Percentiles rank a stretch among this genome's conserved stretches.
These are phyloP conservation scores for Ganaspis sp. DNA, from an alignment of 1,140 invertebrate species.

Conservation along the genomic window DNA sequence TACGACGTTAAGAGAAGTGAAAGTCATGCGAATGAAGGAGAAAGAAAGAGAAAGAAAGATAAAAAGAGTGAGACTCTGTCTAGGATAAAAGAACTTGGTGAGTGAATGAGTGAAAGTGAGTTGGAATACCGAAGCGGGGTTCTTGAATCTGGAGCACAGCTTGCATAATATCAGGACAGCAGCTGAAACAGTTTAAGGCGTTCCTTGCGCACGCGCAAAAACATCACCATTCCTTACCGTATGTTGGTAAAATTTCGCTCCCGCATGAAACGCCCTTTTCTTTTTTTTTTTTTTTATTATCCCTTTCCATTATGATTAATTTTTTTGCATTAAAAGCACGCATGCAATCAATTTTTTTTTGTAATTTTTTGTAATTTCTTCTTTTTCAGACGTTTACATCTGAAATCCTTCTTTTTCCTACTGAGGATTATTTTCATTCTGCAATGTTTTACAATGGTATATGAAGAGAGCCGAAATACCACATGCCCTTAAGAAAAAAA, in stretches of 20 bases:
- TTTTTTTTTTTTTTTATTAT: too few relatives aligned
- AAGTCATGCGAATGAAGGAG: constrained; percentile 40
- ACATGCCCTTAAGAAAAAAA: too few relatives aligned
- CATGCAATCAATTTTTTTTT: too few relatives aligned
- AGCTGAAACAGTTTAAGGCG: constrained; percentile 29
- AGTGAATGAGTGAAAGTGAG: constrained; percentile 55
- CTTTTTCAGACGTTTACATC: too few relatives aligned
- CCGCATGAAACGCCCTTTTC: background rate
- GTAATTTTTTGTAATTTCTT: too few relatives aligned
- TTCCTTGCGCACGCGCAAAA: constrained; percentile 6
- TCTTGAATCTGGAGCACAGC: constrained; percentile 49
- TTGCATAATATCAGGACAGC: constrained; percentile 49
- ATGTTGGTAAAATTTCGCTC: background rate
- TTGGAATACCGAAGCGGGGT: constrained; percentile 39
- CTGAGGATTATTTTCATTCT: too few relatives aligned
- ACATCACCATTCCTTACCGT: constrained; percentile 7
- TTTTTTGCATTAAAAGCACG: too few relatives aligned
- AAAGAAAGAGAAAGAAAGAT: background rate
- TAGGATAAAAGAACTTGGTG: constrained; percentile 30
- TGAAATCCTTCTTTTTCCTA: too few relatives aligned
- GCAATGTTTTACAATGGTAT: too few relatives aligned
- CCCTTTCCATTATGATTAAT: too few relatives aligned
- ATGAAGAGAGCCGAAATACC: too few relatives aligned
- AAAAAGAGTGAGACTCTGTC: constrained; percentile 19
- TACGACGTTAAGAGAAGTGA: constrained; percentile 42